phyloP scores from a whole-genome alignment of 2,888 invertebrate genomes.

The Andrena hattorfiana region DNA sequence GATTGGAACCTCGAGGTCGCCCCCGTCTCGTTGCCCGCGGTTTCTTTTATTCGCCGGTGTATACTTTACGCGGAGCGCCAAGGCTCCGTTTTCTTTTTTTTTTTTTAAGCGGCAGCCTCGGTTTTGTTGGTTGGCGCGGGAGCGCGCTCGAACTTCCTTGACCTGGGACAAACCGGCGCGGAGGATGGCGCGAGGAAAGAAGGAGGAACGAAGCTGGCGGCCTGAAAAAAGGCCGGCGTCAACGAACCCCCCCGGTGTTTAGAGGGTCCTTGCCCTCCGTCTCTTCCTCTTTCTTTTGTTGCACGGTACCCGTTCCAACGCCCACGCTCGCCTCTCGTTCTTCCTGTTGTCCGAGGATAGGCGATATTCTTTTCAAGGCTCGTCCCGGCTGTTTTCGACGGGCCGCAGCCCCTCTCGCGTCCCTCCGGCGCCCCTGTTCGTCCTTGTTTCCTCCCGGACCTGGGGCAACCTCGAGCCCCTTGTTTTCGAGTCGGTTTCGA shows the following conservation, averaged over 20 bases:
- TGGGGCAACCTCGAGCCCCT: conserved; percentile 80
- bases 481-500: conserved; percentile 38
- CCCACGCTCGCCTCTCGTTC: conserved; percentile 32
- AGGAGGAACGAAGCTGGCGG: not conserved
- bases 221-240: conserved; percentile 2
- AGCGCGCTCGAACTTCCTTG: conserved; percentile 27
- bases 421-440: conserved; percentile 41
- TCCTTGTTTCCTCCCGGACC: conserved; percentile 82
- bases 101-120: not conserved
- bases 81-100: conserved; percentile 26
- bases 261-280: conserved; percentile 30
- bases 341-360: conserved; percentile 22
- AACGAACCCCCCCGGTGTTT: conserved; percentile 41
- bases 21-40: not conserved
- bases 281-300: conserved; percentile 13
- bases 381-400: conserved; percentile 33
- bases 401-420: conserved; percentile 10
- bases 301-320: not conserved
- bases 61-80: conserved; percentile 14
- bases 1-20: conserved; percentile 15
- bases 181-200: conserved; percentile 17
- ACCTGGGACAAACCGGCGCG: conserved; percentile 20
- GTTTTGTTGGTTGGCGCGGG: conserved; percentile 17
- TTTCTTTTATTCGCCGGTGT: conserved; percentile 26
- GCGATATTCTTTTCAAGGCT: conserved; percentile 54